phyloP scores from a whole-genome alignment of 2,888 invertebrate genomes.

The Erebia ligea region DNA sequence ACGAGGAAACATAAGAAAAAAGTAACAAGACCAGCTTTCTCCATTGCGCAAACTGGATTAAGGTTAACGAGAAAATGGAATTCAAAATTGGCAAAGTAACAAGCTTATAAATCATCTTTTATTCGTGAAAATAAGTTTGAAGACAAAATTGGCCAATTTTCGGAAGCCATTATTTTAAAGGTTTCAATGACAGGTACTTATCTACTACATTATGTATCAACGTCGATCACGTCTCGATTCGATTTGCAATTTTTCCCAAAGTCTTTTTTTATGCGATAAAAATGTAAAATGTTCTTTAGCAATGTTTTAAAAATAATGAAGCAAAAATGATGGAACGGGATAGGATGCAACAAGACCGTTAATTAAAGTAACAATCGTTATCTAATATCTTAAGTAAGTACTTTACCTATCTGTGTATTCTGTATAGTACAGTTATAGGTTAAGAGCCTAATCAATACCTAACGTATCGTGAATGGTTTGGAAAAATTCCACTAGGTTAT shows the following conservation, averaged over 20 bases:
- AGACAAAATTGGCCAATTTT: slow-evolving; percentile 43
- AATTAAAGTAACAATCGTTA: neutral
- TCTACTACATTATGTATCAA: slow-evolving; percentile 15
- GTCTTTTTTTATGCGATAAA: neutral
- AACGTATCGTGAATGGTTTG: neutral
- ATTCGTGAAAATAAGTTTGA: slow-evolving; percentile 44
- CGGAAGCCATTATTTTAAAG: slow-evolving; percentile 18
- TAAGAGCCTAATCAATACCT: slow-evolving; percentile 1
- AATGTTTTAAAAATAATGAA: neutral
- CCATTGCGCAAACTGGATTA: slow-evolving; percentile 21
- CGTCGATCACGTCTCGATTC: slow-evolving; percentile 16
- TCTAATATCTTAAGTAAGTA: slow-evolving; percentile 1
- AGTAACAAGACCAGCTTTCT: slow-evolving; percentile 24
- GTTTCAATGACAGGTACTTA: slow-evolving; percentile 18
- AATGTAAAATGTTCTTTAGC: neutral
- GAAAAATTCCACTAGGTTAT: neutral
- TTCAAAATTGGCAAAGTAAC: slow-evolving; percentile 19
- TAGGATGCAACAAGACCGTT: neutral
- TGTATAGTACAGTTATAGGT: neutral
- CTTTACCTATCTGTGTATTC: neutral
- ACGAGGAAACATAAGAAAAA: slow-evolving; percentile 19
- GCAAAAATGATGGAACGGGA: neutral
- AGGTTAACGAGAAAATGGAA: slow-evolving; percentile 28
- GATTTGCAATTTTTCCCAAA: slow-evolving; percentile 19
- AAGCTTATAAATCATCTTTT: slow-evolving; percentile 35